Evolutionary conservation across 1,140 invertebrate genomes (phyloP), one percentile per base, ranked within the genome.

Genomic region (Pseudobourletiella spinata): DNA sequence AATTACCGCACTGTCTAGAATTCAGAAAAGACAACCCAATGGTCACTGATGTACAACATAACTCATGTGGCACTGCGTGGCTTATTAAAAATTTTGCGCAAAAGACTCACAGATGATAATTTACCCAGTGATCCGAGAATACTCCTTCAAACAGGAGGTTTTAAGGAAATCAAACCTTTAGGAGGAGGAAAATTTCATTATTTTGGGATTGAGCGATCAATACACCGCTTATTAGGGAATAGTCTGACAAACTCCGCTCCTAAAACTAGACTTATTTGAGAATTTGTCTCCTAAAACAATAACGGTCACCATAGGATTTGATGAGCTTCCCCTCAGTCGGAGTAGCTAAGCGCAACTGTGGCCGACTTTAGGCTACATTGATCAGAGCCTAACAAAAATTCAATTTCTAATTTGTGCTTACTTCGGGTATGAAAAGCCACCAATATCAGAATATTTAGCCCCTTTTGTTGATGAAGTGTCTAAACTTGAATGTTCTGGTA

Each of bases 401-500:
- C 26, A 29, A 2, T 59, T 57, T 64, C 18, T 64, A 20, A 25
- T 46, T 42, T 26, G 30, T 32, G 1, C 59, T 16, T 64, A 14
- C 48, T 59, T 22, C 42, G 63, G 63, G 1, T 14, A 59, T 16
- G 15, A 24, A 28, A 64, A 64, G 25, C 63, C 63, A 16, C n/a
- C 25, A 14, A 52, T 55, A 3, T n/a, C 29, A 3, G 35, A 54
- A 18, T 67, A 51, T 61, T 30, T 67, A 25, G 3, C n/a, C 6
- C 6, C 26, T 11, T 67, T 64, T 42, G 43, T 64, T 24, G 25
- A 60, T 1, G 70, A 73, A 64, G 20, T 59, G 16, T 66, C 46
- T 24, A 44, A 26, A 2, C 6, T 22, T n/a, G n/a, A n/a, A n/a
- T n/a, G n/a, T n/a, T 6, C 25, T 26, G 55, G 46, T 20, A 24